Base-by-base conservation (phyloP, 2,113 vertebrate species). In the Cygnus buccinator region DNA sequence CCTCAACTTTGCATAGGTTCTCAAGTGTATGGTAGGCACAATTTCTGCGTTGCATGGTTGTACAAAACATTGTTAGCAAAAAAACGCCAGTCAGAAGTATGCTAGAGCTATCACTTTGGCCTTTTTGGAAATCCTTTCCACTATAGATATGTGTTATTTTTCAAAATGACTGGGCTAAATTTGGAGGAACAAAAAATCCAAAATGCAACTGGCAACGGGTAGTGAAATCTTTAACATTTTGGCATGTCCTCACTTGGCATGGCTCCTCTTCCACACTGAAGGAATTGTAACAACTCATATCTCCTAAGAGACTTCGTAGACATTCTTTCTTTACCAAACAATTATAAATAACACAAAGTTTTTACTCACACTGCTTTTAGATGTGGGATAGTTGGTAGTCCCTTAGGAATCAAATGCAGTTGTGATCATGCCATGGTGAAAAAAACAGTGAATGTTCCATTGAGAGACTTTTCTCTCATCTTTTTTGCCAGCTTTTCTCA, bases 11-110 rank as follows among this genome's bases (percentile, higher is more conserved):
- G 70, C 12, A 33, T 1, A 33, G 65, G 25, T 76, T 50, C 72
- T 57, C 52, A n/a, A 0, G 0, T 43, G 18, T 20, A 13, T 19
- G 28, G 43, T 44, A 88, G 41, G 67, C 66, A 23, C 0, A 0
- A 55, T 76, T 80, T 76, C 57, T 84, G 35, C 26, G 13, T 57
- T 57, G 29, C 17, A 7, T 21, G 52, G 10, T 44, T 76, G 28
- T 52, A 88, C 18, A 46, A 62, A 71, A 25, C 12, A 62, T 43
- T 15, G 50, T 28, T 20, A 18, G 28, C 20, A 84, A 80, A 76
- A 93, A 57, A 14, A 66, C 12, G 18, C 17, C 39, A 62, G 39
- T 61, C 33, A 44, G 39, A 52, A 44, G 11, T 35, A 58, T 29
- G 41, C 3, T 61, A 39, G 28, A 77, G 37, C 17, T 62, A 14